These are phyloP conservation scores for Herpetotheres cachinnans DNA, from an alignment of 2,113 vertebrate genomes.

Conservation along the genomic window DNA sequence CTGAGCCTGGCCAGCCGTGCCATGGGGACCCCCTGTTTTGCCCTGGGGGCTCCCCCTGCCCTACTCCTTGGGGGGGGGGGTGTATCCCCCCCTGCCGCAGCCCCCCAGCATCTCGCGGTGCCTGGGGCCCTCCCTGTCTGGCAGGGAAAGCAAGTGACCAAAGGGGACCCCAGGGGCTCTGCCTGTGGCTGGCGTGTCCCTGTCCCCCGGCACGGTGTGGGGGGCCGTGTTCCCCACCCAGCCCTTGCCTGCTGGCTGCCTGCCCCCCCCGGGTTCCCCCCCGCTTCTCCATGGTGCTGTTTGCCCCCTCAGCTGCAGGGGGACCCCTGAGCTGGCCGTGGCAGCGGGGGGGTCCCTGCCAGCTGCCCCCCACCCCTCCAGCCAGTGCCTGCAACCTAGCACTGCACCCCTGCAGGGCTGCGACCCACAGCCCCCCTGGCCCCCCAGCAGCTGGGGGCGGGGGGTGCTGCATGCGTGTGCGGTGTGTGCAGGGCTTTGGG, in stretches of 20 bases:
- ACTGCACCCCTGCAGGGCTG: not conserved
- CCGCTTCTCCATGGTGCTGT: slow-evolving; percentile 21
- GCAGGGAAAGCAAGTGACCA: not conserved
- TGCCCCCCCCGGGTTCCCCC: not conserved
- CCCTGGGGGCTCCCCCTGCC: not conserved
- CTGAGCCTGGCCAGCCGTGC: not conserved
- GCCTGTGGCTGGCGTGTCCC: not conserved
- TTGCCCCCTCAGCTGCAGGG: not conserved
- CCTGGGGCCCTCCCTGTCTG: not conserved
- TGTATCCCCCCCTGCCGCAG: not conserved
- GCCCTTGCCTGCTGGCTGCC: not conserved
- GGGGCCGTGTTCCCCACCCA: not conserved
- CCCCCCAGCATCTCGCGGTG: not conserved
- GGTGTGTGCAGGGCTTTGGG: not conserved
- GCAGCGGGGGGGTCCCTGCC: not conserved
- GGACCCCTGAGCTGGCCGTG: not conserved
- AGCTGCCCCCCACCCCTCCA: not conserved
- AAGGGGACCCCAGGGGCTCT: not conserved
- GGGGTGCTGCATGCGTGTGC: not conserved
- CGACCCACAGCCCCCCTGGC: not conserved
- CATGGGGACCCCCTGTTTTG: not conserved
- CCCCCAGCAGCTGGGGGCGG: not conserved
- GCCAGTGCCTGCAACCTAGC: not conserved
- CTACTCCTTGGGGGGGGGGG: not conserved
- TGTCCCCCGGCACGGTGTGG: not conserved